Evolutionary conservation across 2,797 vertebrate species (phyloP).

Genomic region (Aulostomus chinensis): DNA sequence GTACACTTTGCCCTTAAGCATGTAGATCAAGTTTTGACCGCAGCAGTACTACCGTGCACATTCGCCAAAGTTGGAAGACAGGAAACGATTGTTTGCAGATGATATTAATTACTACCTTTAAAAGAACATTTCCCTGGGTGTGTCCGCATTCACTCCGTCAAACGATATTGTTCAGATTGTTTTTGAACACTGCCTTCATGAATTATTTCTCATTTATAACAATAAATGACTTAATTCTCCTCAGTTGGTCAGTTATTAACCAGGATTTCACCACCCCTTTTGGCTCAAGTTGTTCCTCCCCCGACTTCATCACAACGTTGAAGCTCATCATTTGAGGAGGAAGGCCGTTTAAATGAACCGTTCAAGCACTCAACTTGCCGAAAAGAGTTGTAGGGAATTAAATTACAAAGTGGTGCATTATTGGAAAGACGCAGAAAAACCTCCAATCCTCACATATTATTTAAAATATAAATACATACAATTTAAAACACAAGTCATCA

Average conservation of each 20-base stretch:
- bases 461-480: too few relatives aligned
- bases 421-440: too few relatives aligned
- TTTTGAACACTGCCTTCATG: too few relatives aligned
- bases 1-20: slow-evolving; percentile 14
- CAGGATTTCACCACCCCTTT: slow-evolving; percentile 11
- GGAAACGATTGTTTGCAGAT: slow-evolving; percentile 7
- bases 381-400: neutral
- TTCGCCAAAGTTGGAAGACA: neutral
- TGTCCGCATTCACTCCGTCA: too few relatives aligned
- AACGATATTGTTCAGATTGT: too few relatives aligned
- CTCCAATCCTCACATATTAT: too few relatives aligned
- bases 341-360: neutral
- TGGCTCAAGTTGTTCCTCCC: slow-evolving; percentile 15
- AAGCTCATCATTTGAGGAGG: slow-evolving; percentile 8
- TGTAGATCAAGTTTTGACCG: slow-evolving; percentile 27
- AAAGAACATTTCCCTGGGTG: neutral
- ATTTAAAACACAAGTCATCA: too few relatives aligned
- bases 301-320: neutral
- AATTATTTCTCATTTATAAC: too few relatives aligned
- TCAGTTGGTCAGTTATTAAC: slow-evolving; percentile 14
- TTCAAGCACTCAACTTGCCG: neutral
- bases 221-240: neutral
- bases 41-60: slow-evolving; percentile 7
- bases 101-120: neutral
- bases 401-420: too few relatives aligned